These are phyloP conservation scores for Drosophila fulvimacula DNA, from an alignment of 2,888 invertebrate genomes.

Conservation along the genomic window DNA sequence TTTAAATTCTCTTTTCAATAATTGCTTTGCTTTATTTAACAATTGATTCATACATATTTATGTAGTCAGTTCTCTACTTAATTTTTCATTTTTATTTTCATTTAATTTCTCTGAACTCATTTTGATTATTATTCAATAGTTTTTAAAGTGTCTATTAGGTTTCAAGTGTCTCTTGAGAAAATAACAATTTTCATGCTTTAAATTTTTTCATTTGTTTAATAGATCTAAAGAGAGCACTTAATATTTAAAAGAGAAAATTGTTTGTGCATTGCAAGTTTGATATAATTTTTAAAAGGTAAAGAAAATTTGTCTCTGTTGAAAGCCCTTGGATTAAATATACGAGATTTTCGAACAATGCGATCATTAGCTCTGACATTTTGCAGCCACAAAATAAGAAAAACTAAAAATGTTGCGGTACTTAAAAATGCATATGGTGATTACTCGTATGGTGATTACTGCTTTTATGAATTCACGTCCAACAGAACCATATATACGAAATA, in stretches of 20 bases:
- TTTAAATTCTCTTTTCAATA: neutral
- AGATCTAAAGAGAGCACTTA: constrained; percentile 5
- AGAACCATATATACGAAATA: constrained; percentile 31
- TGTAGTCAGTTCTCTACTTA: neutral
- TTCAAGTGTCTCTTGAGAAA: constrained; percentile 3
- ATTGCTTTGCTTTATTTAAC: neutral
- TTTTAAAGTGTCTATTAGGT: neutral
- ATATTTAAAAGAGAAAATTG: too few relatives aligned
- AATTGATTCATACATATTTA: neutral
- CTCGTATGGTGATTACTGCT: constrained; percentile 32
- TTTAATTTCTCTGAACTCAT: neutral
- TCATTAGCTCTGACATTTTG: neutral
- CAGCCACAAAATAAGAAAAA: neutral
- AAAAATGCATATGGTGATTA: constrained; percentile 10
- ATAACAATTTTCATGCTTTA: neutral
- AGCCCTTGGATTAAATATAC: neutral
- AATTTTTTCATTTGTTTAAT: constrained; percentile 2
- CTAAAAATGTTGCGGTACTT: neutral
- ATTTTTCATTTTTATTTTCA: neutral
- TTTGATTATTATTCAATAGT: neutral
- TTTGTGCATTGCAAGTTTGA: constrained; percentile 6
- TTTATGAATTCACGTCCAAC: constrained; percentile 31
- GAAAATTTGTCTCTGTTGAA: neutral
- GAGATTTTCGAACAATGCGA: neutral
- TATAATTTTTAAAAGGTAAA: neutral